These are phyloP conservation scores for Isoperla grammatica DNA, from an alignment of 2,888 invertebrate genomes.

Conservation along the genomic window DNA sequence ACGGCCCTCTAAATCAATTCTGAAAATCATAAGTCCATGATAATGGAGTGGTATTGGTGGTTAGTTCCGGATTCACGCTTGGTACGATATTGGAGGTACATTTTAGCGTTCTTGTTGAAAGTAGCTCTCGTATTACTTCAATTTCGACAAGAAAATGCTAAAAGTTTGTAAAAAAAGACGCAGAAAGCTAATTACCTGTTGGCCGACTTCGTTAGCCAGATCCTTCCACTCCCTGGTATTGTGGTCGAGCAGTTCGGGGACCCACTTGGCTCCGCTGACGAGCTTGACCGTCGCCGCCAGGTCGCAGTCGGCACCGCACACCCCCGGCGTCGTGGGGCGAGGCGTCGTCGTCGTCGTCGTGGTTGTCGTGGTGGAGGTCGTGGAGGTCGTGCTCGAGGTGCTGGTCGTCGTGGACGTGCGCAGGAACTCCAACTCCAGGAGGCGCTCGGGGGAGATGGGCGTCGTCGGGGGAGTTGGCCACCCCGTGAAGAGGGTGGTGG, in stretches of 20 bases:
- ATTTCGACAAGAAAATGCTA: no score
- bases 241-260: constrained; percentile 77
- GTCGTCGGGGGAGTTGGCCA: constrained; percentile 83
- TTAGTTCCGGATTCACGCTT: no score
- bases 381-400: constrained; percentile 50
- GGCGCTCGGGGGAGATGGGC: constrained; percentile 76
- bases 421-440: constrained; percentile 51
- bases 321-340: constrained; percentile 68
- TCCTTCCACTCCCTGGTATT: constrained; percentile 84
- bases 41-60: no score
- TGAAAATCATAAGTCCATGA: no score
- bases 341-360: constrained; percentile 66
- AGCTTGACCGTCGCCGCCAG: constrained; percentile 82
- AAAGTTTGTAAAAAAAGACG: no score
- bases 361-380: constrained; percentile 57
- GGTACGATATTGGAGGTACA: no score
- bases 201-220: constrained; percentile 72
- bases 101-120: no score
- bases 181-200: constrained; percentile 55
- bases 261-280: constrained; percentile 74
- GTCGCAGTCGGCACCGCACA: constrained; percentile 73
- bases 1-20: no score
- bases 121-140: no score
- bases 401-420: constrained; percentile 47
- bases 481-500: constrained; percentile 83